Conservation (phyloP, 2,797 vertebrate genomes). For the Acanthornis magna region DNA sequence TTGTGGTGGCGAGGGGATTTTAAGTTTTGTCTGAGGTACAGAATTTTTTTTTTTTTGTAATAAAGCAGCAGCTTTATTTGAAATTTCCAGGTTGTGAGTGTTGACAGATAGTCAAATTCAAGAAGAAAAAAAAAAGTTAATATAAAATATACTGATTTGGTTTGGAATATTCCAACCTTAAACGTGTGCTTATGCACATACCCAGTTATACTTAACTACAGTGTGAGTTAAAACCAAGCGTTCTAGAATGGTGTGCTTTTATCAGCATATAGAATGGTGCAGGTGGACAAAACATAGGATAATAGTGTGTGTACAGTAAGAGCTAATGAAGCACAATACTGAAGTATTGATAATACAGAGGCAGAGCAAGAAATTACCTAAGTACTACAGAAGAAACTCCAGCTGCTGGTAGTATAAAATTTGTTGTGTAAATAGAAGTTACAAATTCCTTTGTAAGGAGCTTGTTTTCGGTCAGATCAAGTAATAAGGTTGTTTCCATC, state of each 20-base stretch:
- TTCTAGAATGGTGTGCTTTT: background rate
- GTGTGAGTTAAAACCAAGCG: background rate
- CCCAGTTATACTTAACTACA: background rate
- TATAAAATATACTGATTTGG: background rate
- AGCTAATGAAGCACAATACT: background rate
- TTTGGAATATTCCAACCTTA: background rate
- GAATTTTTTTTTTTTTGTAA: background rate
- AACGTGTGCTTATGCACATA: fast-evolving
- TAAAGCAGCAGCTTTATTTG: background rate
- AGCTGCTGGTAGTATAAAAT: background rate
- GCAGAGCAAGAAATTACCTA: background rate
- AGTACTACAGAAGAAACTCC: background rate
- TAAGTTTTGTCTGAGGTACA: background rate
- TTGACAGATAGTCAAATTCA: background rate
- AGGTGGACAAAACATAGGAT: background rate
- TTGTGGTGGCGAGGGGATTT: fast-evolving
- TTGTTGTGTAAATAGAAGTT: background rate
- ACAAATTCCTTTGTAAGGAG: background rate
- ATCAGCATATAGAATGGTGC: background rate
- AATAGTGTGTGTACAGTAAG: background rate
- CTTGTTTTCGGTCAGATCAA: background rate
- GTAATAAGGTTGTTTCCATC: background rate
- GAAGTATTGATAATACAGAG: background rate
- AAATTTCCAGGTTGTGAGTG: background rate
- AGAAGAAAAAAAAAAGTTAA: background rate